These are phyloP conservation scores for Meloidogyne chitwoodi DNA, from an alignment of 1,140 invertebrate genomes.

Conservation along the genomic window DNA sequence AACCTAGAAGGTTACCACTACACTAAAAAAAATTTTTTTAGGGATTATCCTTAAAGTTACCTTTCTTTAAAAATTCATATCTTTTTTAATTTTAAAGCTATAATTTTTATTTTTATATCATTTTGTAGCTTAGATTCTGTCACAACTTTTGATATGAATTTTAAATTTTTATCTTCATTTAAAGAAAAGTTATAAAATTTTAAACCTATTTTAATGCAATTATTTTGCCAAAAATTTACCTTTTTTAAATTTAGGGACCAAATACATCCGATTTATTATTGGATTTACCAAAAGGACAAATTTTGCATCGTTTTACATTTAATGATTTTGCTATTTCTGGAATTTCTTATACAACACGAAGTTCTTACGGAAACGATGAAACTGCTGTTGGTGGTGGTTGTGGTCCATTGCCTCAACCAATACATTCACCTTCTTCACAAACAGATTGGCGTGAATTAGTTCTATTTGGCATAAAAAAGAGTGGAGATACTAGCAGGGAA, in stretches of 20 bases:
- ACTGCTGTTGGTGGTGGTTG: constrained; percentile 16
- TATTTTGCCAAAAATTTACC: not conserved
- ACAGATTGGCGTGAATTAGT: constrained; percentile 37
- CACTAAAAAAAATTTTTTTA: too few species aligned
- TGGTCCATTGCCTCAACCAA: not conserved
- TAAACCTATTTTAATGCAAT: too few species aligned
- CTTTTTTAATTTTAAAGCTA: too few species aligned
- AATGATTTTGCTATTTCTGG: constrained; percentile 38
- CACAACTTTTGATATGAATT: too few species aligned
- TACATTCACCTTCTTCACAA: not conserved
- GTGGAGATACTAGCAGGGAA: not conserved
- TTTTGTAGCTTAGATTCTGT: too few species aligned
- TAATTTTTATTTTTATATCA: too few species aligned
- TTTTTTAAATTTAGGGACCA: not conserved
- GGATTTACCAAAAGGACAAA: constrained; percentile 21
- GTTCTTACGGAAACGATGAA: not conserved
- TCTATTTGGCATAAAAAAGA: constrained; percentile 32
- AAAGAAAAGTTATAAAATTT: too few species aligned
- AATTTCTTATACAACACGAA: constrained; percentile 26
- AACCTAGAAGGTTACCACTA: too few species aligned
- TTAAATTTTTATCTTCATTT: too few species aligned
- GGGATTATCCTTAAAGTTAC: too few species aligned
- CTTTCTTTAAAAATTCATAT: too few species aligned
- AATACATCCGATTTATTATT: not conserved
- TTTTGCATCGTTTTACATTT: constrained; percentile 23